A percentile compares a stretch with the other conserved stretches of the same genome.
phyloP scores from a whole-genome alignment of 2,888 invertebrate species.

The Alcis repandata region DNA sequence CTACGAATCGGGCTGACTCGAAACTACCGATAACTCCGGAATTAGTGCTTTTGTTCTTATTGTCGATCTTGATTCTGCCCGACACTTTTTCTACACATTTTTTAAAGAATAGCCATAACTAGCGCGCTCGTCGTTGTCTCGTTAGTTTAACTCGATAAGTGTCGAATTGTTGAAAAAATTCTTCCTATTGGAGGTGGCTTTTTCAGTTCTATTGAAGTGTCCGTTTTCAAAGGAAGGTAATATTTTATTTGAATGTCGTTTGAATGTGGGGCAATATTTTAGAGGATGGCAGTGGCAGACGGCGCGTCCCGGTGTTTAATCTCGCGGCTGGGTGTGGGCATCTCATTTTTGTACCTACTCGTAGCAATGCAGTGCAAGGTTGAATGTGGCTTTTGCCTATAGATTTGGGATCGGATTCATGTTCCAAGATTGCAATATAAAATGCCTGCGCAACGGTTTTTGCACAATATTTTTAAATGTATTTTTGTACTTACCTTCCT shows the following conservation, averaged over 20 bases:
- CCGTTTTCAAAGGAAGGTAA: conserved; percentile 46
- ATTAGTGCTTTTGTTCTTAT: conserved; percentile 77
- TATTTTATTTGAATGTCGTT: conserved; percentile 66
- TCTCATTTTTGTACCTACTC: conserved; percentile 64
- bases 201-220: conserved; percentile 38
- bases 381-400: conserved; percentile 28
- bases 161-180: conserved; percentile 63
- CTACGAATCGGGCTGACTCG: conserved; percentile 73
- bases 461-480: too few species aligned
- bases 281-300: conserved; percentile 64
- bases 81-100: conserved; percentile 52
- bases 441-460: too few species aligned
- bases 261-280: conserved; percentile 71
- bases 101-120: conserved; percentile 59
- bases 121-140: conserved; percentile 61
- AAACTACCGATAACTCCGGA: conserved; percentile 74
- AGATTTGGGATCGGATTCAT: background rate
- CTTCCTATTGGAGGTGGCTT: conserved; percentile 47
- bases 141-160: conserved; percentile 65
- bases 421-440: background rate
- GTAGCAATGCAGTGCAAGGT: conserved; percentile 34
- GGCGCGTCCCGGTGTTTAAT: conserved; percentile 61
- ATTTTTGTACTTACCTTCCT: too few species aligned
- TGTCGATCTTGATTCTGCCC: conserved; percentile 47
- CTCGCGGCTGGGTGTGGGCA: conserved; percentile 61